These are phyloP conservation scores for Allolobophora icterica DNA, from an alignment of 2,888 invertebrate genomes.

Conservation along the genomic window DNA sequence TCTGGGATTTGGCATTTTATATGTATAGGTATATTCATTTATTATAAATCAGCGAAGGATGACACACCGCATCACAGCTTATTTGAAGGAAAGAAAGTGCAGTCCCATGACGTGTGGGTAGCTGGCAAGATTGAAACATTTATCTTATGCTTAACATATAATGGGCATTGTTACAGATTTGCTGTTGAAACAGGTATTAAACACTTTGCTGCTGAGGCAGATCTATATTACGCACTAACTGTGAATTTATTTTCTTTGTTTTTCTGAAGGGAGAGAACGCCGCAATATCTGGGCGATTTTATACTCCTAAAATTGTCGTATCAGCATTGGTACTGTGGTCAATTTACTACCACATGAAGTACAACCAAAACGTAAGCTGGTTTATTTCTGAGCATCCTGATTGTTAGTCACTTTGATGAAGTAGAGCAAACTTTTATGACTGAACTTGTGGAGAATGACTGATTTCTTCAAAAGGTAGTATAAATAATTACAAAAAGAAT, in stretches of 20 bases:
- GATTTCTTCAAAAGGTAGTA: background rate
- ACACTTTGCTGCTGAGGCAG: background rate
- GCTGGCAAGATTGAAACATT: no score
- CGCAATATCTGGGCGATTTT: slow-evolving; percentile 46
- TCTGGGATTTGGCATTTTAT: no score
- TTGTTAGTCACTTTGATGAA: background rate
- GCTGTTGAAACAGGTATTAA: no score
- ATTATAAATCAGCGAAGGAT: no score
- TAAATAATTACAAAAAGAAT: background rate
- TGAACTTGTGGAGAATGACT: background rate
- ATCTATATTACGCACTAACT: background rate
- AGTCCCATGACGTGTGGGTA: no score
- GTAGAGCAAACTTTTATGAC: background rate
- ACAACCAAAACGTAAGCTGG: slow-evolving; percentile 52
- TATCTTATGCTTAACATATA: no score
- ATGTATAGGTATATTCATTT: no score
- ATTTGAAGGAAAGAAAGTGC: no score
- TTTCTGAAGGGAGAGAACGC: slow-evolving; percentile 48
- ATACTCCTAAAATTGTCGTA: slow-evolving; percentile 50
- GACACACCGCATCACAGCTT: no score
- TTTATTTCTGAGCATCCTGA: background rate
- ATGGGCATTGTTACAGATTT: background rate
- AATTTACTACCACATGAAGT: slow-evolving; percentile 54
- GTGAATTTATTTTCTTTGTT: background rate
- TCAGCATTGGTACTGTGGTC: slow-evolving; percentile 45